phyloP scores from a whole-genome alignment of 2,888 invertebrate species.

The Leucophora obtusa region DNA sequence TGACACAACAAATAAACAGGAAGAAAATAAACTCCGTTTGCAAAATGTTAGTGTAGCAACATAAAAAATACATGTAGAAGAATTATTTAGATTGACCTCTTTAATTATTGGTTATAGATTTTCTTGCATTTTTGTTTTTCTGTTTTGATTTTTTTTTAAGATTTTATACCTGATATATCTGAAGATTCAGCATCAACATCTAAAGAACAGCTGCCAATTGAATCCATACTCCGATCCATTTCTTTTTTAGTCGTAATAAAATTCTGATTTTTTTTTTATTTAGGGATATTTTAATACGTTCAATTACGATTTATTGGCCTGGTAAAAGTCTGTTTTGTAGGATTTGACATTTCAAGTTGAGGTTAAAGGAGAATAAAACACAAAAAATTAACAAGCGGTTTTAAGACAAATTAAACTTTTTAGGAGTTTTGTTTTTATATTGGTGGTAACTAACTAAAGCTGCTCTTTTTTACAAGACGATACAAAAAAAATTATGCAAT shows the following conservation, averaged over 20 bases:
- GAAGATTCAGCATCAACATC: conserved; percentile 88
- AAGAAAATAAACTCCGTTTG: conserved; percentile 25
- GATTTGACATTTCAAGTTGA: conserved; percentile 30
- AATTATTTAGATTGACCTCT: conserved; percentile 23
- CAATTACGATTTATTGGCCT: conserved; percentile 23
- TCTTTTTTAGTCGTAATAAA: conserved; percentile 2
- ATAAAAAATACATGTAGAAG: neutral
- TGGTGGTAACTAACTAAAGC: neutral
- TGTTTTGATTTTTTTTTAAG: conserved; percentile 12
- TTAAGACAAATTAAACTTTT: conserved; percentile 26
- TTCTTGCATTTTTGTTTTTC: conserved; percentile 41
- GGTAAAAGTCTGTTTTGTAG: conserved; percentile 45
- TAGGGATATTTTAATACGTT: conserved; percentile 8
- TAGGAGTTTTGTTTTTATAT: conserved; percentile 39
- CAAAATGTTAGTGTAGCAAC: conserved; percentile 13
- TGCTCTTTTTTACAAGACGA: neutral
- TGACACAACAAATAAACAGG: conserved; percentile 39
- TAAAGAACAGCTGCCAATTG: conserved; percentile 91
- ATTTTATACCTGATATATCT: conserved; percentile 84
- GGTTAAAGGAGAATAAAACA: conserved; percentile 55
- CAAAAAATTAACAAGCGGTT: conserved; percentile 53
- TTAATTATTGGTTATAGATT: conserved; percentile 13
- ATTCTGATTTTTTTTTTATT: conserved; percentile 3
- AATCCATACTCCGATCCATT: conserved; percentile 89
- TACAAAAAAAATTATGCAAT: neutral